phyloP scores from a whole-genome alignment of 2,113 vertebrate species.

The Cettia cetti region DNA sequence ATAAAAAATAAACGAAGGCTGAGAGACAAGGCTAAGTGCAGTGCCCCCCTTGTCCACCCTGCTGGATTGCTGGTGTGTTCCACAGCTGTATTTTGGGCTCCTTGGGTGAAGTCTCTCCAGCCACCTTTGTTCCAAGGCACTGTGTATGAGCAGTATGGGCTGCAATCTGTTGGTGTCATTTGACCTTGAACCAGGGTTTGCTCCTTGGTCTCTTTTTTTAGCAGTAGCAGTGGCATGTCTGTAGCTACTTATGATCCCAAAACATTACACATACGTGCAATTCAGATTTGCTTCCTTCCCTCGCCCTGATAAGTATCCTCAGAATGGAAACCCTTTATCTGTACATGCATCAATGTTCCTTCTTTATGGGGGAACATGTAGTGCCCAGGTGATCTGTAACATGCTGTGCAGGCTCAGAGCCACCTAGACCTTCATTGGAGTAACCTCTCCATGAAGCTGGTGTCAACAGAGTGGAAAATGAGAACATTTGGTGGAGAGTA shows the following conservation, averaged over 20 bases:
- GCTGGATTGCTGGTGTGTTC: not conserved
- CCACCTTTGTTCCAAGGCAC: accelerated
- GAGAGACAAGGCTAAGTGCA: accelerated
- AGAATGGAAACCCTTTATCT: not conserved
- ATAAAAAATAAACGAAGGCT: not conserved
- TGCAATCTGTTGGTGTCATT: not conserved
- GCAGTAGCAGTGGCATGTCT: not conserved
- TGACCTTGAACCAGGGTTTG: not conserved
- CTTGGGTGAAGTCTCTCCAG: not conserved
- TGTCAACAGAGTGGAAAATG: not conserved
- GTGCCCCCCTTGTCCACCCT: not conserved
- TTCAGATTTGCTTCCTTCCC: not conserved
- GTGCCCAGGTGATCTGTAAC: not conserved
- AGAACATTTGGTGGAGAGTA: not conserved
- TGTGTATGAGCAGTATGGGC: not conserved
- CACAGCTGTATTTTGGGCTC: not conserved
- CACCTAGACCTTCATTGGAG: not conserved
- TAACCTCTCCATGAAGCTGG: not conserved
- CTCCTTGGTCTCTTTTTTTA: not conserved
- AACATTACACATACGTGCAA: not conserved
- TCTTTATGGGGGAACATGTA: not conserved
- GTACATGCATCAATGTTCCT: not conserved
- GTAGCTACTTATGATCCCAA: not conserved
- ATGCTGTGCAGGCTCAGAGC: not conserved
- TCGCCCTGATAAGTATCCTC: not conserved